A percentile compares a stretch with the other conserved stretches of the same genome.
Conservation (phyloP, 2,113 vertebrate genomes). For the Oryzias woworae region DNA sequence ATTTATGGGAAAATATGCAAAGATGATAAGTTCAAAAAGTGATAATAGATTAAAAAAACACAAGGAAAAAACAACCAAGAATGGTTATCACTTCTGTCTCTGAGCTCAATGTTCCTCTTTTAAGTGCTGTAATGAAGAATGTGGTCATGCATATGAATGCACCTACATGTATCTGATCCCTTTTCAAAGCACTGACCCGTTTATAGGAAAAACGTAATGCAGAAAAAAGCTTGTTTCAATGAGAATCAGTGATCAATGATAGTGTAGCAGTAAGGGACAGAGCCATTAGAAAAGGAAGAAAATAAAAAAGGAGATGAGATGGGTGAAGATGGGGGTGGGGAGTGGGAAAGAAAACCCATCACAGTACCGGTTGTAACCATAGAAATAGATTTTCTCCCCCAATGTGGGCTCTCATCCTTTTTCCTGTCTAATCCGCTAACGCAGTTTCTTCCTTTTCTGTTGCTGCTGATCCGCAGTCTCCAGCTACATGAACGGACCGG, state of each 20-base stretch:
- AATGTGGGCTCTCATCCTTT: slow-evolving; percentile 66
- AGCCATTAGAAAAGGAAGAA: slow-evolving; percentile 53
- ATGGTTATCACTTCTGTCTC: slow-evolving; percentile 52
- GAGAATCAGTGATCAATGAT: slow-evolving; percentile 56
- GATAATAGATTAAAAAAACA: slow-evolving; percentile 9
- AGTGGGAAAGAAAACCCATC: slow-evolving; percentile 23
- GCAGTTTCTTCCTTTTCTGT: slow-evolving; percentile 50
- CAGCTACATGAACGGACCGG: slow-evolving; percentile 57
- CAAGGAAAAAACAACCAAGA: slow-evolving; percentile 10
- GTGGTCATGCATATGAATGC: slow-evolving; percentile 34
- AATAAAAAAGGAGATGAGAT: slow-evolving; percentile 59
- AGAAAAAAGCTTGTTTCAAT: slow-evolving; percentile 47
- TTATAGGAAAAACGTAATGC: slow-evolving; percentile 46
- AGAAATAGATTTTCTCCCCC: slow-evolving; percentile 73
- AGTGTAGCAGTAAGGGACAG: slow-evolving; percentile 51
- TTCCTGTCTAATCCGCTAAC: slow-evolving; percentile 60
- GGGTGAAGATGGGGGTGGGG: slow-evolving; percentile 66
- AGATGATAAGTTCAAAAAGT: slow-evolving; percentile 26
- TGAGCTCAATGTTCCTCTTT: slow-evolving; percentile 29
- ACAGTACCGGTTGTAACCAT: slow-evolving; percentile 69
- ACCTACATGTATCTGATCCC: slow-evolving; percentile 39
- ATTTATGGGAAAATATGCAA: too few species aligned
- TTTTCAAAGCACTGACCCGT: slow-evolving; percentile 30
- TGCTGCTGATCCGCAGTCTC: slow-evolving; percentile 64
- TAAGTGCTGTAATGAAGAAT: slow-evolving; percentile 34